A percentile compares a stretch with the other conserved stretches of the same genome.
Conservation (phyloP, 2,113 vertebrate genomes). For the Leptosomus discolor region DNA sequence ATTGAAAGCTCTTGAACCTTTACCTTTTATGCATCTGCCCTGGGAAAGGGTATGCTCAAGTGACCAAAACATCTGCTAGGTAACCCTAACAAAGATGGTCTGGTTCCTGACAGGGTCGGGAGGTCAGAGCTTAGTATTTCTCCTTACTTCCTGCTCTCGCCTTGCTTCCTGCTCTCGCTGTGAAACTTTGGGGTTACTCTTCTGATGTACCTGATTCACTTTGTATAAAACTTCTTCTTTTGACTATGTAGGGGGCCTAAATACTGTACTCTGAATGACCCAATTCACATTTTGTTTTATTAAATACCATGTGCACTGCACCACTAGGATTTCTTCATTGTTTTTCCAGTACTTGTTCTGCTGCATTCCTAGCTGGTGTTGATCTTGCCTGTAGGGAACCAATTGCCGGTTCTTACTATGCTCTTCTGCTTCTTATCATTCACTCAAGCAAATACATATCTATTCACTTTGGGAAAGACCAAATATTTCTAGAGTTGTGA, state of each 20-base stretch:
- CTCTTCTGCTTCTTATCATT: not conserved
- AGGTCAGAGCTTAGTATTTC: not conserved
- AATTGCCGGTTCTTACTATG: not conserved
- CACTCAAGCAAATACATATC: too few species aligned
- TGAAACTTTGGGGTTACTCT: not conserved
- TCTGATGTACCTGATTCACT: not conserved
- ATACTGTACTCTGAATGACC: not conserved
- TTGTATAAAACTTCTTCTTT: not conserved
- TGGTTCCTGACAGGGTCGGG: fast-evolving
- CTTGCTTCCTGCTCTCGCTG: not conserved
- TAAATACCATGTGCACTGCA: not conserved
- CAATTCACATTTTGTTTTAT: not conserved
- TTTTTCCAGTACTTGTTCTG: not conserved
- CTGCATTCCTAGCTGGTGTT: not conserved
- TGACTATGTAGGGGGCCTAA: not conserved
- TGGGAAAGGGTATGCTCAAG: not conserved
- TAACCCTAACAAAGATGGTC: not conserved
- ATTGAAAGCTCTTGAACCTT: not conserved
- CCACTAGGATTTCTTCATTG: not conserved
- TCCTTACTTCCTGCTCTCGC: not conserved
- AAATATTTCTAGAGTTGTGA: not conserved
- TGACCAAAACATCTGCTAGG: not conserved
- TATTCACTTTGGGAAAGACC: not conserved
- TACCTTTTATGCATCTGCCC: not conserved
- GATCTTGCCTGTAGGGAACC: not conserved